Evolutionary conservation across 2,888 invertebrate species (phyloP).

Genomic region (Xestia rhomboidea): DNA sequence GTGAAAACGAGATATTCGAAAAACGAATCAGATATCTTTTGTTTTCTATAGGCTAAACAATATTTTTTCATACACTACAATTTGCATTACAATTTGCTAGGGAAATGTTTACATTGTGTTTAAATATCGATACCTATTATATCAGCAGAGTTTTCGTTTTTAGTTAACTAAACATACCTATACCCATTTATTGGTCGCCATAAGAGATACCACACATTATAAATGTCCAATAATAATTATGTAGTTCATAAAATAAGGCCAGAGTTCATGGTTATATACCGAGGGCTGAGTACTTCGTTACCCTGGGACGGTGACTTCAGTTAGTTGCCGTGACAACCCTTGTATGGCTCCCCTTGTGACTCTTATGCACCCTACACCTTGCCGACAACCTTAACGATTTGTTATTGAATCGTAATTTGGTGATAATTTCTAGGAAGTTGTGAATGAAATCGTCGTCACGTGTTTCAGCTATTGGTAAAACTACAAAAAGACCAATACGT

Average conservation of each 20-base stretch:
- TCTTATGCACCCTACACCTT: constrained; percentile 16
- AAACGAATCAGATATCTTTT: too few relatives aligned
- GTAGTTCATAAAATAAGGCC: not conserved
- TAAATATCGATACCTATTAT: not conserved
- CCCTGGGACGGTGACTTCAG: not conserved
- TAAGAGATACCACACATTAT: not conserved
- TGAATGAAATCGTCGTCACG: not conserved
- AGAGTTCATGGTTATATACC: not conserved
- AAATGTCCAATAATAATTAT: not conserved
- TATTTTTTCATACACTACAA: not conserved
- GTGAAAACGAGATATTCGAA: not conserved
- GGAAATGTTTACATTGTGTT: not conserved
- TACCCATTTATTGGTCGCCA: not conserved
- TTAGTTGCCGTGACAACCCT: constrained; percentile 15
- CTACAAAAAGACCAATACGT: not conserved
- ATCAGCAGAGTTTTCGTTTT: not conserved
- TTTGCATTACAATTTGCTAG: not conserved
- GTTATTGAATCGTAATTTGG: constrained; percentile 15
- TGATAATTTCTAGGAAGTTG: not conserved
- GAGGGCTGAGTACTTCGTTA: not conserved
- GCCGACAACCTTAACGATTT: constrained; percentile 17
- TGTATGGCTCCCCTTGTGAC: constrained; percentile 6
- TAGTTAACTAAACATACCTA: not conserved
- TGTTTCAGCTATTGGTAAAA: not conserved
- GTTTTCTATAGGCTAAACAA: not conserved